phyloP scores from a whole-genome alignment of 2,797 vertebrate genomes.

The Coracias cyanogaster region DNA sequence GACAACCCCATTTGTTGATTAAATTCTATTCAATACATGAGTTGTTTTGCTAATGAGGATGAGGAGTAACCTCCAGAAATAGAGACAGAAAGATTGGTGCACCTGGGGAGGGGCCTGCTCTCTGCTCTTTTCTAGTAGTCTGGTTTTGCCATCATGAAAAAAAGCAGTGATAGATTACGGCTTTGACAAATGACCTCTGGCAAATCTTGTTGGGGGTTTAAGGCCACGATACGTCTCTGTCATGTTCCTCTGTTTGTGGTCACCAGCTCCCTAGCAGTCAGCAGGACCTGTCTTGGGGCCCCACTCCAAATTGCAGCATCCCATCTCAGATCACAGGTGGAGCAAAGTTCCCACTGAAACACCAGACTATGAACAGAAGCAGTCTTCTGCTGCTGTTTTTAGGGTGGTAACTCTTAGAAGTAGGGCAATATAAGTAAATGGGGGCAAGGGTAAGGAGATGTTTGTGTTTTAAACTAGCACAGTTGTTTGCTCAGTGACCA shows the following conservation, averaged over 20 bases:
- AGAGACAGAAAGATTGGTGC: background rate
- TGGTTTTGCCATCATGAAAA: background rate
- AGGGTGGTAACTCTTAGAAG: background rate
- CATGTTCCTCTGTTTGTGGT: background rate
- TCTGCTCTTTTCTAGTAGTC: background rate
- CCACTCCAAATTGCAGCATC: accelerated
- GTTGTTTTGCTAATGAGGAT: background rate
- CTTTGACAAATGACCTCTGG: background rate
- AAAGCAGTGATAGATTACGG: background rate
- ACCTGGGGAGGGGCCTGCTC: background rate
- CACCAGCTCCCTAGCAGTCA: background rate
- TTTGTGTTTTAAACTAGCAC: background rate
- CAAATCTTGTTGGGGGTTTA: background rate
- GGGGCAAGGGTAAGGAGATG: background rate
- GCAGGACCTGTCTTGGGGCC: background rate
- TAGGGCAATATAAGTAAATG: background rate
- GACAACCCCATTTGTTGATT: slow-evolving; percentile 29
- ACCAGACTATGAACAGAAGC: background rate
- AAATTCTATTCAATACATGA: background rate
- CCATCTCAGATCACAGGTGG: background rate
- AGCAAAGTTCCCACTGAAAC: background rate
- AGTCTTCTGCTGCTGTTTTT: background rate
- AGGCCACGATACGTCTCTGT: background rate
- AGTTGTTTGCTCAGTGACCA: background rate
- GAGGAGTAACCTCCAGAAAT: background rate